These are phyloP conservation scores for Xyliphius kryptos DNA, from an alignment of 2,113 vertebrate species.

Conservation along the genomic window DNA sequence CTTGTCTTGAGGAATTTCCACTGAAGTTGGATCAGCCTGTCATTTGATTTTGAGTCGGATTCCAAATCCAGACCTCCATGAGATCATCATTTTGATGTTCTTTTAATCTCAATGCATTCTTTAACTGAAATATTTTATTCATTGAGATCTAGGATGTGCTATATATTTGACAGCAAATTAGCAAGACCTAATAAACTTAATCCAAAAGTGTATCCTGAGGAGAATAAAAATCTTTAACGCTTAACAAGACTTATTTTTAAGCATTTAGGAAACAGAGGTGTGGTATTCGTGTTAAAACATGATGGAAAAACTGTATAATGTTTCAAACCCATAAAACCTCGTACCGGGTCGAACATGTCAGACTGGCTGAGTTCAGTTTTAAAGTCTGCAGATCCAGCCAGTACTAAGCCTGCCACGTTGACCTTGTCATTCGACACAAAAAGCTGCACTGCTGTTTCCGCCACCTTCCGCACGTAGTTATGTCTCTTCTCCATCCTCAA, in stretches of 20 bases:
- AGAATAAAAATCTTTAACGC: not conserved
- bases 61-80: no score
- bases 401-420: conserved; percentile 93
- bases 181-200: no score
- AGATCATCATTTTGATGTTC: no score
- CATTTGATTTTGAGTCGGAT: no score
- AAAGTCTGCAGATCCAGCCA: conserved; percentile 96
- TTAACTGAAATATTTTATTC: no score
- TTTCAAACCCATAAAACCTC: conserved; percentile 29
- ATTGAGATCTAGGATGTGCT: no score
- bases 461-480: conserved; percentile 98
- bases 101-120: no score
- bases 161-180: no score
- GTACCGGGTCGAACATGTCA: conserved; percentile 98
- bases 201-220: not conserved
- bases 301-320: not conserved
- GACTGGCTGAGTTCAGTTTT: conserved; percentile 98
- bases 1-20: no score
- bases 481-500: conserved; percentile 98
- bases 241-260: no score
- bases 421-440: conserved; percentile 98
- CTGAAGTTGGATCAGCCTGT: no score
- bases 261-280: no score
- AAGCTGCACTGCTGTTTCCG: conserved; percentile 94
- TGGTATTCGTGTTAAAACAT: not conserved